Conservation (phyloP, 64 coral and sea anemone species). For the Montipora foliosa region DNA sequence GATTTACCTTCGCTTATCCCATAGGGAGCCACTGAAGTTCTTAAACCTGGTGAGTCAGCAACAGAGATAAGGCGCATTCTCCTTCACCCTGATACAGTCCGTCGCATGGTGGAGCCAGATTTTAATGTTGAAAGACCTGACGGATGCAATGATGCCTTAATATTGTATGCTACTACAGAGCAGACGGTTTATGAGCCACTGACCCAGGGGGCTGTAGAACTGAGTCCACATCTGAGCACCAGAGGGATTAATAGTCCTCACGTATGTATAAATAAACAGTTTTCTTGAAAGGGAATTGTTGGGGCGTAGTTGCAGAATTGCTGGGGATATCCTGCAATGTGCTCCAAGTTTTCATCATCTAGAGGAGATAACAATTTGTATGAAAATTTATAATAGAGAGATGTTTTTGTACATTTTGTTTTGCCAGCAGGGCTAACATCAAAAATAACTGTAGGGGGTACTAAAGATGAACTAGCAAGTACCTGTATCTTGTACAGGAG, state of each 20-base stretch:
- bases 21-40: not conserved
- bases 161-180: constrained; percentile 8
- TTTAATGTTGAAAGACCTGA: not conserved
- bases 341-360: no score
- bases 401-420: no score
- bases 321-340: no score
- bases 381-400: no score
- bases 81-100: constrained; percentile 4
- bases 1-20: not conserved
- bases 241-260: not conserved
- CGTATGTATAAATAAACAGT: not conserved
- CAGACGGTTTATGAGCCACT: not conserved
- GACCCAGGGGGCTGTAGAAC: not conserved
- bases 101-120: constrained; percentile 11
- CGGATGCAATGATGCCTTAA: not conserved
- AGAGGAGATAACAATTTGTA: no score
- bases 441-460: no score
- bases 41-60: not conserved
- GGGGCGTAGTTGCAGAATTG: no score
- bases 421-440: no score
- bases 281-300: no score
- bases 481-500: no score
- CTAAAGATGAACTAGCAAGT: no score
- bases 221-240: not conserved
- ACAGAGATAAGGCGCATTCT: not conserved